These are phyloP conservation scores for Coregonus clupeaformis DNA, from an alignment of 2,113 vertebrate genomes.

Conservation along the genomic window DNA sequence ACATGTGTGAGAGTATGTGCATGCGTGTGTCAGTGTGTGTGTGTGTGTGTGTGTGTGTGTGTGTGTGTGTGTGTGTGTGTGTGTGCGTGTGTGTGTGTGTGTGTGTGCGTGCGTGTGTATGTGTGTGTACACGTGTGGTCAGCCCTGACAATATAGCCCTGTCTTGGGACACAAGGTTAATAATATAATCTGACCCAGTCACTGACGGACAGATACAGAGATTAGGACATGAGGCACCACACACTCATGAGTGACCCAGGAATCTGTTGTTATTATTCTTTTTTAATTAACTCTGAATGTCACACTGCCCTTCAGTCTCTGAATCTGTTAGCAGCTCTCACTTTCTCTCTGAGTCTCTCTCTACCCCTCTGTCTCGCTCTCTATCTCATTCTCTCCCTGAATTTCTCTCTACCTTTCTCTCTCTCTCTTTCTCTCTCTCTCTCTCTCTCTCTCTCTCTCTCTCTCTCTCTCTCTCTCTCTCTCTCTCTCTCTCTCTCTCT, in stretches of 20 bases:
- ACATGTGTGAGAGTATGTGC: not conserved
- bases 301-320: conserved; percentile 72
- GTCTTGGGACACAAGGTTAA: too few relatives aligned
- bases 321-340: conserved; percentile 56
- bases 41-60: too few relatives aligned
- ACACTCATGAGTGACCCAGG: conserved; percentile 33
- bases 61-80: not conserved
- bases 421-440: too few relatives aligned
- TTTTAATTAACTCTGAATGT: conserved; percentile 81
- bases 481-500: too few relatives aligned
- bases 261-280: conserved; percentile 61
- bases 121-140: conserved; percentile 12
- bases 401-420: too few relatives aligned
- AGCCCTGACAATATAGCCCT: too few relatives aligned
- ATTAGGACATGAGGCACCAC: not conserved
- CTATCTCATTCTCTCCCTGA: too few relatives aligned
- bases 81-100: conserved; percentile 30
- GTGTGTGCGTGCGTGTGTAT: conserved; percentile 6
- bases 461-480: too few relatives aligned
- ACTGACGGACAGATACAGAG: too few relatives aligned
- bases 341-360: conserved; percentile 18
- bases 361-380: not conserved
- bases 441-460: not conserved
- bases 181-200: too few relatives aligned
- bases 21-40: conserved; percentile 1